Evolutionary conservation across 2,797 vertebrate species (phyloP).

Genomic region (Echeneis naucrates): DNA sequence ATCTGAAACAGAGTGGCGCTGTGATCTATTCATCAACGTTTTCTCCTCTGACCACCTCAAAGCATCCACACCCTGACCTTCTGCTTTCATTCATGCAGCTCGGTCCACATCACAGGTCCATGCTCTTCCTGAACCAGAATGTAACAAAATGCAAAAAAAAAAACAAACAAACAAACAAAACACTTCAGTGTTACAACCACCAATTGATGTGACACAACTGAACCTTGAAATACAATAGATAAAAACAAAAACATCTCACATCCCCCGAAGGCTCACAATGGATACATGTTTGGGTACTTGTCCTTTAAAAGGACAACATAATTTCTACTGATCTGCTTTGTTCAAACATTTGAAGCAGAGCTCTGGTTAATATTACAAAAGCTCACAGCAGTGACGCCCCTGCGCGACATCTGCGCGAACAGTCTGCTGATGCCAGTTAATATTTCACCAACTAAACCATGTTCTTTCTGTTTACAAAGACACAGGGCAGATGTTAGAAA

Average conservation of each 20-base stretch:
- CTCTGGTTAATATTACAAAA: conserved; percentile 1
- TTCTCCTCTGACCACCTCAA: conserved; percentile 44
- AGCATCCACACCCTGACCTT: conserved; percentile 31
- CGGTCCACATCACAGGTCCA: background rate
- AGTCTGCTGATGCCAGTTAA: background rate
- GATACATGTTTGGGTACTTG: background rate
- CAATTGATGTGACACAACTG: background rate
- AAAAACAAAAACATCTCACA: too few species aligned
- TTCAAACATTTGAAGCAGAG: background rate
- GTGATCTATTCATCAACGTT: conserved; percentile 49
- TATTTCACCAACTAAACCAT: conserved; percentile 13
- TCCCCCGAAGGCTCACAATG: too few species aligned
- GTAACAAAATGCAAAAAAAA: conserved; percentile 5
- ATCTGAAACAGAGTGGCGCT: conserved; percentile 40
- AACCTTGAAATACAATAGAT: background rate
- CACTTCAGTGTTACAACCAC: background rate
- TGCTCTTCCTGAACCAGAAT: conserved; percentile 1
- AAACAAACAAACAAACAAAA: too few species aligned
- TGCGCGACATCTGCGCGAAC: conserved; percentile 2
- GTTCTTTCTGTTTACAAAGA: background rate
- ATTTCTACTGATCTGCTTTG: too few species aligned
- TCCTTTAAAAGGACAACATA: background rate
- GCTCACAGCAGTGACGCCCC: background rate
- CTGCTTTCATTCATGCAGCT: conserved; percentile 25
- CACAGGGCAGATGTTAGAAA: conserved; percentile 3